Evolutionary conservation across 2,888 invertebrate species (phyloP).

Genomic region (Digitonthophagus gazella): DNA sequence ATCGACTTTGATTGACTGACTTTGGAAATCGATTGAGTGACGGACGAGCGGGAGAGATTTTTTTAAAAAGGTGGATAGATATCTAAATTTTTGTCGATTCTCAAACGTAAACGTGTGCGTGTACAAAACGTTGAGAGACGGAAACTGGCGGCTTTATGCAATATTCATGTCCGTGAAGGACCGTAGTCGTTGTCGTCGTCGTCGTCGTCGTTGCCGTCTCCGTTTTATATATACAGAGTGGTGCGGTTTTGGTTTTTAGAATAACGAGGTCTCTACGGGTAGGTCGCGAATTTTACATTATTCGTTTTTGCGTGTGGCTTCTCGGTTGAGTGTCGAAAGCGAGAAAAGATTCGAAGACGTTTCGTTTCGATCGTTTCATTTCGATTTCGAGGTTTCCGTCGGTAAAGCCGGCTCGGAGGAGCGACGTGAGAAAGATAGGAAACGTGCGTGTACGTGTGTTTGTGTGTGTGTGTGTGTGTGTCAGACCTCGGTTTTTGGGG

Average conservation of each 20-base stretch:
- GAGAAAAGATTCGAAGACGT: too few species aligned
- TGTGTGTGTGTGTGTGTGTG: too few species aligned
- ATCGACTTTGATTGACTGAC: too few species aligned
- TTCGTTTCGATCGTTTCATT: too few species aligned
- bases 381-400: background rate
- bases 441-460: too few species aligned
- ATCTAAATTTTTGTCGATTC: background rate
- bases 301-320: too few species aligned
- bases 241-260: background rate
- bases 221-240: background rate
- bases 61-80: background rate
- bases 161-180: background rate
- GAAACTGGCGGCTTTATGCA: background rate
- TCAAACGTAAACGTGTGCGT: background rate
- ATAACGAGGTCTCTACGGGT: background rate
- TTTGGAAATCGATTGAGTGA: too few species aligned
- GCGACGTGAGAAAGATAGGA: background rate
- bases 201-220: background rate
- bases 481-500: constrained; percentile 25
- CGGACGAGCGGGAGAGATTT: too few species aligned
- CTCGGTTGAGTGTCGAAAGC: too few species aligned
- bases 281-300: background rate
- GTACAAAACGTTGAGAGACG: too few species aligned
- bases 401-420: background rate
- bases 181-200: too few species aligned